phyloP scores from a whole-genome alignment of 2,888 invertebrate genomes.

The Eupithecia subfuscata region DNA sequence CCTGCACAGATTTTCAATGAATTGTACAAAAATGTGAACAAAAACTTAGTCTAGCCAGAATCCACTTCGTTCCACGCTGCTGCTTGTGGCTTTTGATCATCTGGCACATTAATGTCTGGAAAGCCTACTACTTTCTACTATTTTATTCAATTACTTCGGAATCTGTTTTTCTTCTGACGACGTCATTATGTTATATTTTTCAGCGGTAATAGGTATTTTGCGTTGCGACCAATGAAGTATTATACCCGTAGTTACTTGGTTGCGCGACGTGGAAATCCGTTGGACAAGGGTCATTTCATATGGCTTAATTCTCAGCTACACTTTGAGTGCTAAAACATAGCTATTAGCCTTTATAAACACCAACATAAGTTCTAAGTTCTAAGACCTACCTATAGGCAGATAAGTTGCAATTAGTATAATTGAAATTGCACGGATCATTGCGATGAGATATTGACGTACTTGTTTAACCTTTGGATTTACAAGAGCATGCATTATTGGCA shows the following conservation, averaged over 20 bases:
- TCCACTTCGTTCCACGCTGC: conserved; percentile 37
- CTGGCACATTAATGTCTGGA: conserved; percentile 35
- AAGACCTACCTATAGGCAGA: neutral
- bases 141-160: neutral
- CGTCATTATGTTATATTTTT: conserved; percentile 1
- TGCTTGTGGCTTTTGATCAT: conserved; percentile 38
- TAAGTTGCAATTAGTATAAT: conserved; percentile 19
- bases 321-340: neutral
- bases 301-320: neutral
- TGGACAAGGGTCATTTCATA: neutral
- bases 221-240: neutral
- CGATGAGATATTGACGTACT: conserved; percentile 32
- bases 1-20: neutral
- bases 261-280: neutral
- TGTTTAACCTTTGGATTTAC: conserved; percentile 48
- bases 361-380: neutral
- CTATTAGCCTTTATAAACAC: neutral
- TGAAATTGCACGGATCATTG: conserved; percentile 29
- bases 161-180: neutral
- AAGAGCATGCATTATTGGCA: conserved; percentile 58
- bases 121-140: conserved; percentile 32
- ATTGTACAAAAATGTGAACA: conserved; percentile 22
- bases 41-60: conserved; percentile 31
- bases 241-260: no score
- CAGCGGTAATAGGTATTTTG: neutral